A percentile compares a stretch with the other conserved stretches of the same genome.
phyloP scores from a whole-genome alignment of 2,113 vertebrate genomes.

The Brachyhypopomus gauderio region DNA sequence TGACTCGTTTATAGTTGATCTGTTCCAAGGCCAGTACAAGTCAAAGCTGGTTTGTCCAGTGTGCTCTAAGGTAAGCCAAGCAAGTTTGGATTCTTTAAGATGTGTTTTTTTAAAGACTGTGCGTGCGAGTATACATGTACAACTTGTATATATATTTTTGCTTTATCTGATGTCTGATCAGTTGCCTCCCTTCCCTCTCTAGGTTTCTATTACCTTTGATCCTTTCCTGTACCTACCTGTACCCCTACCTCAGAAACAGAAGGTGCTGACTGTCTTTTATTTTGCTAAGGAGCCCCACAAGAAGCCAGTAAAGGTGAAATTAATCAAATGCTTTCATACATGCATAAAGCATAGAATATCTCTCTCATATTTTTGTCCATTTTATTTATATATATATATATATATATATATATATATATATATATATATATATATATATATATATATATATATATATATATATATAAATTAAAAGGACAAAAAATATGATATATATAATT shows the following conservation, averaged over 20 bases:
- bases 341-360: background rate
- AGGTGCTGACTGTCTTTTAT: constrained; percentile 93
- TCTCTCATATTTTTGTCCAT: too few species aligned
- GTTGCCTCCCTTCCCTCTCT: constrained; percentile 20
- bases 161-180: background rate
- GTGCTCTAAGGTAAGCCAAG: constrained; percentile 87
- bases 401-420: too few species aligned
- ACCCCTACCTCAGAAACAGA: constrained; percentile 95
- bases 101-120: too few species aligned
- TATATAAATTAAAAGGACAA: too few species aligned
- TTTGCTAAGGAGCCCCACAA: constrained; percentile 96
- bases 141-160: too few species aligned
- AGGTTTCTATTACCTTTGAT: constrained; percentile 99
- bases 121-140: too few species aligned
- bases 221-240: constrained; percentile 97
- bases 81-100: too few species aligned
- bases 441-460: too few species aligned
- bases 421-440: too few species aligned
- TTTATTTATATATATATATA: background rate
- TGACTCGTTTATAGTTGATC: constrained; percentile 95
- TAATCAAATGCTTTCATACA: background rate
- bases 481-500: too few species aligned
- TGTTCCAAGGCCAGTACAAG: constrained; percentile 99
- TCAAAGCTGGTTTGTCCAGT: constrained; percentile 96
- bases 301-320: constrained; percentile 91